These are phyloP conservation scores for Adelognathus sp. DNA, from an alignment of 2,888 invertebrate species.

Conservation along the genomic window DNA sequence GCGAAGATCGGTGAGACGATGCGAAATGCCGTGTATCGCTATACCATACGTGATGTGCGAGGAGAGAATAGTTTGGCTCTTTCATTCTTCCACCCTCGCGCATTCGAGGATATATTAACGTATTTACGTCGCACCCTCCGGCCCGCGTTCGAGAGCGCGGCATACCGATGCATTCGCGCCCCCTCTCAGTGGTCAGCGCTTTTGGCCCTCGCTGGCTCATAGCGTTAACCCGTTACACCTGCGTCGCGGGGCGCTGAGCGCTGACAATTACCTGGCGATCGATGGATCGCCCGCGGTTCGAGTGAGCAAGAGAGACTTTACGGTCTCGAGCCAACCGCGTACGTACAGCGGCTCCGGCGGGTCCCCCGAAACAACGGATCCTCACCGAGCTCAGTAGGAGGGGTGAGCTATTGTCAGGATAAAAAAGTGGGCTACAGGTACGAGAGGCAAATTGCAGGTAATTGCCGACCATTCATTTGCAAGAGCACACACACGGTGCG, in stretches of 20 bases:
- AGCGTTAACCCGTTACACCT: slow-evolving; percentile 77
- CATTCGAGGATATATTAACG: slow-evolving; percentile 69
- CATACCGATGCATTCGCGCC: slow-evolving; percentile 41
- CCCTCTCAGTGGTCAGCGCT: not conserved
- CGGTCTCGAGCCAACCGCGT: slow-evolving; percentile 6
- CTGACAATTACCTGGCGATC: slow-evolving; percentile 80
- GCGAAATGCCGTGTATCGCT: slow-evolving; percentile 3
- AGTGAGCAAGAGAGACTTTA: slow-evolving; percentile 27
- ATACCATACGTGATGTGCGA: slow-evolving; percentile 5
- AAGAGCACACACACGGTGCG: slow-evolving; percentile 69
- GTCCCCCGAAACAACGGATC: slow-evolving; percentile 31
- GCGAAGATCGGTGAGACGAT: slow-evolving; percentile 33
- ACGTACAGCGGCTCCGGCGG: slow-evolving; percentile 56
- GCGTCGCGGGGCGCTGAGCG: slow-evolving; percentile 77
- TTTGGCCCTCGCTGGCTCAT: slow-evolving; percentile 46
- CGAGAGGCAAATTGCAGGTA: slow-evolving; percentile 77
- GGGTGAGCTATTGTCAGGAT: slow-evolving; percentile 60
- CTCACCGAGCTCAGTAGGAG: not conserved
- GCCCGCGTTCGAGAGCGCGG: slow-evolving; percentile 45
- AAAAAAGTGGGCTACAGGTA: slow-evolving; percentile 65
- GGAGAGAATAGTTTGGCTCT: slow-evolving; percentile 25
- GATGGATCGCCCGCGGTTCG: slow-evolving; percentile 76
- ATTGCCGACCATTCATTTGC: slow-evolving; percentile 77
- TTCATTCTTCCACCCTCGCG: slow-evolving; percentile 53
- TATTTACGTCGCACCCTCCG: slow-evolving; percentile 72